A percentile compares a stretch with the other conserved stretches of the same genome.
phyloP scores from a whole-genome alignment of 2,888 invertebrate genomes.

The Drosophila affinis region DNA sequence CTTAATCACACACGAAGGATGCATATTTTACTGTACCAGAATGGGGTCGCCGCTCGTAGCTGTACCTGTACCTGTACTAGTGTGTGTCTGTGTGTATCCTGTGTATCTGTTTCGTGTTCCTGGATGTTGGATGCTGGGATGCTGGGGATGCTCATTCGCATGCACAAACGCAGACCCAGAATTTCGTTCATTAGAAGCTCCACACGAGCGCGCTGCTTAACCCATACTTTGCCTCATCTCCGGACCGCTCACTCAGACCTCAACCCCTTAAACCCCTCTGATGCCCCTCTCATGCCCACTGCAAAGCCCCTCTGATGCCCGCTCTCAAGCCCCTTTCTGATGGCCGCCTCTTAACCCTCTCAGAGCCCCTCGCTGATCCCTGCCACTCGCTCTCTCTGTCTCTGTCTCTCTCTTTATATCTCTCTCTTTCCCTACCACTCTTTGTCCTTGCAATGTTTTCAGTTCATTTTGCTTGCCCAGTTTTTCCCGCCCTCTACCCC shows the following conservation, averaged over 20 bases:
- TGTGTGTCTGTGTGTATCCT: not conserved
- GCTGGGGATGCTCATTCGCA: conserved; percentile 43
- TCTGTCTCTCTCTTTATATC: not conserved
- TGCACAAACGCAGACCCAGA: conserved; percentile 41
- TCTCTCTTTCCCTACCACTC: not conserved
- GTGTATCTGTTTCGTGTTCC: not conserved
- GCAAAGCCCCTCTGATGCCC: not conserved
- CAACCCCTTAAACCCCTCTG: not conserved
- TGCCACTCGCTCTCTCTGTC: not conserved
- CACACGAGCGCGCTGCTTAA: conserved; percentile 53
- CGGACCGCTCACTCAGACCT: not conserved
- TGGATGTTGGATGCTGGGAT: not conserved
- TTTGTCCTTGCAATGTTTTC: conserved; percentile 52
- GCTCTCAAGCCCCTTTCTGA: not conserved
- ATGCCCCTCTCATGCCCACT: not conserved
- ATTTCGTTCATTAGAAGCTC: conserved; percentile 72
- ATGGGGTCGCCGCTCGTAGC: not conserved
- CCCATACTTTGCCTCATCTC: conserved; percentile 28
- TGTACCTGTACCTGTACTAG: not conserved
- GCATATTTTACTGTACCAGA: conserved; percentile 61
- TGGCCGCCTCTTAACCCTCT: not conserved
- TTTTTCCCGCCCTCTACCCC: conserved; percentile 14
- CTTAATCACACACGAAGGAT: conserved; percentile 75
- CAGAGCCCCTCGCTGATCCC: not conserved
- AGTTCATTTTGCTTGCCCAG: conserved; percentile 58